Base-by-base conservation (phyloP, 2,888 invertebrate genomes). In the Dicranocentrus wangi region DNA sequence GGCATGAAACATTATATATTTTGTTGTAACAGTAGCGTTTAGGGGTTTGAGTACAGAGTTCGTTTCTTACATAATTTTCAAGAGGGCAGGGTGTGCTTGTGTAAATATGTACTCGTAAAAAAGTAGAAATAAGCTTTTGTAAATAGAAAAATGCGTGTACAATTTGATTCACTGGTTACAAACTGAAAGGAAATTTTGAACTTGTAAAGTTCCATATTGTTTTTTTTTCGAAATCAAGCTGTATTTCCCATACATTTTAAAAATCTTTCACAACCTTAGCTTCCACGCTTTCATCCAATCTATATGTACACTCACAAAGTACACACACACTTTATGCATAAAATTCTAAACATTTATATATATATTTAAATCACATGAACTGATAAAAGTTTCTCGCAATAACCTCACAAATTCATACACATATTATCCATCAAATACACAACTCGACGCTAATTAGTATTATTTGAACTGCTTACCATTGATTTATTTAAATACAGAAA, bases 101-200 rank as follows among this genome's bases (percentile, higher is more conserved):
- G 43, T 43, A 43, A 43, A 43, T 43, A 2, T 51, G 19, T 17
- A 2, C 3, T n/a, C 19, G n/a, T 51, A 51, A 51, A 51, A 51
- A 51, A 51, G 51, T 51, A 51, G 7, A 51, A 51, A 51, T 51
- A 51, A 51, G 51, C 51, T 51, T 51, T 17, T n/a, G 51, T 17
- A 19, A 17, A 19, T 51, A 51, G 19, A 51, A 51, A 17, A 51
- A n/a, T 13, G 51, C 8, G 2, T 43, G 2, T 17, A 51, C n/a
- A 51, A 51, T 17, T 51, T 19, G n/a, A n/a, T n/a, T n/a, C 17
- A 17, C 51, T 8, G 15, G 3, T n/a, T 3, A 51, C 8, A 2
- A 51, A 47, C 47, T 47, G 17, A 47, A 47, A 47, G 32, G 32
- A 3, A 7, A 10, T 7, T 32, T 32, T 7, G 10, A 32, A 32